These are phyloP conservation scores for Caenorhabditis sp. DNA, from an alignment of 2,888 invertebrate genomes.

Conservation along the genomic window DNA sequence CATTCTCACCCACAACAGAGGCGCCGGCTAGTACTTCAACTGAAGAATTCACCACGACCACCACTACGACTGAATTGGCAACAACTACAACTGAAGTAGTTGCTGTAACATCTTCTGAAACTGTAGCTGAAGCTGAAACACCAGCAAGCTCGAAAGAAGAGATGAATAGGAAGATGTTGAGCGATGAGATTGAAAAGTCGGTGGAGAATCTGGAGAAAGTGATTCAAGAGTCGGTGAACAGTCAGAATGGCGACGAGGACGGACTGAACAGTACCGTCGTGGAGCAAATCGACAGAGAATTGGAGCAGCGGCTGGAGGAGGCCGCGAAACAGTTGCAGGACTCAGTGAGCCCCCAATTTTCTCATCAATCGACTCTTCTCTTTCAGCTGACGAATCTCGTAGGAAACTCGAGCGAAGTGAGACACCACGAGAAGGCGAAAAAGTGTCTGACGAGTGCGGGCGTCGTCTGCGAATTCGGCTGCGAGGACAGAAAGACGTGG, in stretches of 20 bases:
- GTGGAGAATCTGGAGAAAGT: slow-evolving; percentile 48
- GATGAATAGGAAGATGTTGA: slow-evolving; percentile 4
- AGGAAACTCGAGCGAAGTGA: slow-evolving; percentile 41
- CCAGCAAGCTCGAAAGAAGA: not conserved
- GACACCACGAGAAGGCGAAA: slow-evolving; percentile 53
- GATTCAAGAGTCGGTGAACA: slow-evolving; percentile 32
- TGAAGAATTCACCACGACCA: not conserved
- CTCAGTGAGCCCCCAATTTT: slow-evolving; percentile 18
- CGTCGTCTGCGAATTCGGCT: slow-evolving; percentile 71
- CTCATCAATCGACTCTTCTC: not conserved
- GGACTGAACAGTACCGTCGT: slow-evolving; percentile 4
- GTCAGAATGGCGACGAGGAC: slow-evolving; percentile 1
- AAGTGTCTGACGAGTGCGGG: slow-evolving; percentile 69
- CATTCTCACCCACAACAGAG: slow-evolving; percentile 3
- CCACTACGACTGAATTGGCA: not conserved
- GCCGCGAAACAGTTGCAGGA: slow-evolving; percentile 46
- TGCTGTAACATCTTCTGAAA: not conserved
- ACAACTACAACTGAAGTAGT: not conserved
- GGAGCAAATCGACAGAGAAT: slow-evolving; percentile 18
- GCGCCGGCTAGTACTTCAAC: not conserved
- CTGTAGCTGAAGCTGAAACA: not conserved
- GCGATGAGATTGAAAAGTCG: slow-evolving; percentile 46
- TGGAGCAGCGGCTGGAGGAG: slow-evolving; percentile 44
- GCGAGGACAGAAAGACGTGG: slow-evolving; percentile 62
- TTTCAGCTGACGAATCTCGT: slow-evolving; percentile 52